Conservation (phyloP, 2,113 vertebrate species). For the Stictonetta naevosa region DNA sequence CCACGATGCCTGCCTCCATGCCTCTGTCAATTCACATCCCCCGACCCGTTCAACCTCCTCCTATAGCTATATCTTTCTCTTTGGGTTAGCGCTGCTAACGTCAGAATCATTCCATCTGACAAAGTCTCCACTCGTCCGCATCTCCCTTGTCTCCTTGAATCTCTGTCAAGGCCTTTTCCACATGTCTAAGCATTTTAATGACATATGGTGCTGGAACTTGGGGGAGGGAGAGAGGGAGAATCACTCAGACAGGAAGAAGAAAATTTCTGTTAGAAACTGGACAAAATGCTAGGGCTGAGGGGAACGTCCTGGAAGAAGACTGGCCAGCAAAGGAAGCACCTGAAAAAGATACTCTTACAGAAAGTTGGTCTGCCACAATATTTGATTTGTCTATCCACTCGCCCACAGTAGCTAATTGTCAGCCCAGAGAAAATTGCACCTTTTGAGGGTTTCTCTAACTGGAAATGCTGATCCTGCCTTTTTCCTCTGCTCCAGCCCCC, state of each 20-base stretch:
- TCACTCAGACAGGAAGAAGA: not conserved
- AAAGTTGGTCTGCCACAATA: not conserved
- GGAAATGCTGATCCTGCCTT: not conserved
- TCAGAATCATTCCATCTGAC: conserved; percentile 80
- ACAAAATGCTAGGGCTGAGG: not conserved
- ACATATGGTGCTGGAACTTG: conserved; percentile 77
- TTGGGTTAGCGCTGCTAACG: conserved; percentile 60
- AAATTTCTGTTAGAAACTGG: not conserved
- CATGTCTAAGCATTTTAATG: conserved; percentile 82
- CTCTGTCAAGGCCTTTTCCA: conserved; percentile 81
- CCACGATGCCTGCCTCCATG: not conserved
- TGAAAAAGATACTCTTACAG: not conserved
- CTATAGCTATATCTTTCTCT: conserved; percentile 56
- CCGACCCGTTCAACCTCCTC: not conserved
- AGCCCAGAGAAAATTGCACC: conserved; percentile 39
- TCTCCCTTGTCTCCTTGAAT: conserved; percentile 79
- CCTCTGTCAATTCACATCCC: not conserved
- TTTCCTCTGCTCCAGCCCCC: not conserved
- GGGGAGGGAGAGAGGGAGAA: conserved; percentile 8
- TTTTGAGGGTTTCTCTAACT: not conserved
- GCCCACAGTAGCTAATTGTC: not conserved
- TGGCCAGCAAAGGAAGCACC: not conserved
- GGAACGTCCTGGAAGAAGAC: conserved; percentile 4
- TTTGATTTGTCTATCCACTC: conserved; percentile 33
- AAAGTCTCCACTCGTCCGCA: conserved; percentile 69